These are phyloP conservation scores for Monopis laevigella DNA, from an alignment of 2,888 invertebrate genomes.

Conservation along the genomic window DNA sequence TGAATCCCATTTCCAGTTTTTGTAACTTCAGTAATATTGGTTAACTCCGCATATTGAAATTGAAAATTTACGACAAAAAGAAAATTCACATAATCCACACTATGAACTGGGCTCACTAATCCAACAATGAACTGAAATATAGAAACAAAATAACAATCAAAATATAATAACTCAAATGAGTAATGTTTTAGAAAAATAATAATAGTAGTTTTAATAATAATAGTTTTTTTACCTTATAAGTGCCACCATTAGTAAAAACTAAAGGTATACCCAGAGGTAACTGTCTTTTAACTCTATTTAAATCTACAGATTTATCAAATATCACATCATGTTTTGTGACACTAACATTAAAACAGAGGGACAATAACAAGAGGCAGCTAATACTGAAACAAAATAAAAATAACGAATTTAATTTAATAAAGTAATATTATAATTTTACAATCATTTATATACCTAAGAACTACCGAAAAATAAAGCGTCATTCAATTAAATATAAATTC, in stretches of 20 bases:
- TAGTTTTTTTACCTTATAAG: slow-evolving; percentile 52
- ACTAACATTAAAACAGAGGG: background rate
- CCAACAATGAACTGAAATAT: slow-evolving; percentile 67
- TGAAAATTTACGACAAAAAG: slow-evolving; percentile 71
- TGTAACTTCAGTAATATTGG: slow-evolving; percentile 57
- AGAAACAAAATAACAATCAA: too few species aligned
- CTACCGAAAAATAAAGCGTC: too few species aligned
- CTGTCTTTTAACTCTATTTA: slow-evolving; percentile 36
- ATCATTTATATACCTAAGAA: too few species aligned
- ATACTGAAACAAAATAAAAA: background rate
- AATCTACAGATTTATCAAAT: slow-evolving; percentile 18
- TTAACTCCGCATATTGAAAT: slow-evolving; percentile 68
- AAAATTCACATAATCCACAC: slow-evolving; percentile 59
- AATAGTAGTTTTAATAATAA: too few species aligned
- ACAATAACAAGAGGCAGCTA: background rate
- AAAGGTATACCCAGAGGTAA: slow-evolving; percentile 59
- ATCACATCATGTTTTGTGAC: background rate
- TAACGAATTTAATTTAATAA: too few species aligned
- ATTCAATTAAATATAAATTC: too few species aligned
- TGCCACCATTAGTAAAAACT: slow-evolving; percentile 63
- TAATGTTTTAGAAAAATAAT: background rate
- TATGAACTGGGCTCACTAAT: slow-evolving; percentile 63
- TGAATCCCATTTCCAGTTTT: slow-evolving; percentile 53
- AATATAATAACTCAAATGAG: too few species aligned
- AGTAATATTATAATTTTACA: too few species aligned